phyloP scores from a whole-genome alignment of 2,797 vertebrate species.

The Pantherophis alleghaniensis region DNA sequence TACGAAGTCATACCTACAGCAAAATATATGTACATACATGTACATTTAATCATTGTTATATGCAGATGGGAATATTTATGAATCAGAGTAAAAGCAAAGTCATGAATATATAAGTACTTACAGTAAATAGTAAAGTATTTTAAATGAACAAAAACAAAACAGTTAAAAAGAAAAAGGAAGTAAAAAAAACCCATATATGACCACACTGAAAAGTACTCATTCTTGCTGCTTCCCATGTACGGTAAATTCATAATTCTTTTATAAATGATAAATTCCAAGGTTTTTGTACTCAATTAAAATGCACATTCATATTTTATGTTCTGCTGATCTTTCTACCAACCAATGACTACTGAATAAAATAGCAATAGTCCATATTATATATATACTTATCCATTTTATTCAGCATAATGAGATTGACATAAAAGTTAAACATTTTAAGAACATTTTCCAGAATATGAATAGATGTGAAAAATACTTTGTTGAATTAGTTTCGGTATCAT shows the following conservation, averaged over 20 bases:
- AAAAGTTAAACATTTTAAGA: neutral
- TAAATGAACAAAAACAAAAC: neutral
- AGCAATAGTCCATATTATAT: neutral
- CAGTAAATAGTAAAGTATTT: neutral
- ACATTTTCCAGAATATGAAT: neutral
- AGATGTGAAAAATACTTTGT: neutral
- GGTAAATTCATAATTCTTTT: neutral
- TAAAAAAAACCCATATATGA: neutral
- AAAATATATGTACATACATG: slow-evolving; percentile 45
- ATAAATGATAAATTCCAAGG: neutral
- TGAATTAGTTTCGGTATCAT: neutral
- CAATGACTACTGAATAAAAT: neutral
- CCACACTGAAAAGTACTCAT: neutral
- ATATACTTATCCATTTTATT: neutral
- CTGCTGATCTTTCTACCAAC: neutral
- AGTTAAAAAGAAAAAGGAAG: neutral
- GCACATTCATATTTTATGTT: neutral
- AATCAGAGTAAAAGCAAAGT: neutral
- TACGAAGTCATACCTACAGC: slow-evolving; percentile 92
- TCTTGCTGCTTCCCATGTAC: neutral
- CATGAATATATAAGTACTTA: neutral
- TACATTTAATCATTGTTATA: slow-evolving; percentile 33
- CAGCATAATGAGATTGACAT: neutral
- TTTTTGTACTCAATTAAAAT: neutral
- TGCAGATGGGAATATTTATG: slow-evolving; percentile 28